These are phyloP conservation scores for Babyrousa celebensis DNA, from an alignment of 2,797 vertebrate species.

Conservation along the genomic window DNA sequence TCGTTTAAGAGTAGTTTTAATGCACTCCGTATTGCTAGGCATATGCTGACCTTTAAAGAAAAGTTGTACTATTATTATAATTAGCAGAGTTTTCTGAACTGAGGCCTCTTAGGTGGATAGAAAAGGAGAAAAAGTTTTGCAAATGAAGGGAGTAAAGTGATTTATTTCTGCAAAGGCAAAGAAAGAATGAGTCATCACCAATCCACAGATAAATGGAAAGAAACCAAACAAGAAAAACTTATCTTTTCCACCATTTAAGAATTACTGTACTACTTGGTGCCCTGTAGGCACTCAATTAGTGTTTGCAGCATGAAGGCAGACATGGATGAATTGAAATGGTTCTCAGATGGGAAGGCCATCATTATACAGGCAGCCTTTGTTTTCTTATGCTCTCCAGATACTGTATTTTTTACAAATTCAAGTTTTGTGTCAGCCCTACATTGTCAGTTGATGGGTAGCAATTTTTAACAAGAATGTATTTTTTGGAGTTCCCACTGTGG, in stretches of 20 bases:
- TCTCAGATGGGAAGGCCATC: background rate
- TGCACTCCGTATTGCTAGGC: background rate
- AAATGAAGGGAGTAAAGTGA: background rate
- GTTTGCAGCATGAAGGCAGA: background rate
- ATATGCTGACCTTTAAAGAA: background rate
- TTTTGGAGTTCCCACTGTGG: background rate
- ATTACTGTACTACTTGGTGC: background rate
- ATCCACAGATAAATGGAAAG: background rate
- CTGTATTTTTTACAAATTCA: background rate
- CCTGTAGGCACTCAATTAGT: background rate
- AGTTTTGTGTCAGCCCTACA: background rate
- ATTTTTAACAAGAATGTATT: background rate
- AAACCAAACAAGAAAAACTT: slow-evolving; percentile 33
- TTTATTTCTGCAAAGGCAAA: background rate
- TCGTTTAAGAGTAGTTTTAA: background rate
- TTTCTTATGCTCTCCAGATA: background rate
- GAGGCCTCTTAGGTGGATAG: background rate
- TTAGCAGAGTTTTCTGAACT: slow-evolving; percentile 42
- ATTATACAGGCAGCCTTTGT: background rate
- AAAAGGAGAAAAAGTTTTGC: background rate
- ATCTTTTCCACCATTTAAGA: background rate
- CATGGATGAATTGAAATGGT: background rate
- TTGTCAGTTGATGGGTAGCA: background rate
- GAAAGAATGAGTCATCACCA: background rate
- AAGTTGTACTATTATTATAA: background rate